Percentiles rank a stretch among this genome's conserved stretches.
phyloP scores from a whole-genome alignment of 2,113 vertebrate genomes.

The Peromyscus maniculatus region DNA sequence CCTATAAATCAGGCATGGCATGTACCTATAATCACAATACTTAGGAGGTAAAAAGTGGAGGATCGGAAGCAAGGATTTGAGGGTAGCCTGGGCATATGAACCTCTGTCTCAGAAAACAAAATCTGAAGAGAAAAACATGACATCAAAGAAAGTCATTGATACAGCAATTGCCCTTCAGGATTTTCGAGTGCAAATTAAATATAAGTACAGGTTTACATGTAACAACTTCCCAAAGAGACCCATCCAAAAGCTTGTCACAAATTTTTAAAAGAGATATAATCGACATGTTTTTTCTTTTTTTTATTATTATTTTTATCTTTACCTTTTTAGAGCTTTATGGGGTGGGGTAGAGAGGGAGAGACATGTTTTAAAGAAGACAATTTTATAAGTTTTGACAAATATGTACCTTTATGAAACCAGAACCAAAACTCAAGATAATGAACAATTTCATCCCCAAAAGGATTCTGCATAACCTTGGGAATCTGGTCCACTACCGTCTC shows the following conservation, averaged over 20 bases:
- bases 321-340: too few species aligned
- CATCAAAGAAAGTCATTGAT: background rate
- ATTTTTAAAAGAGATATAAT: background rate
- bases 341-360: too few species aligned
- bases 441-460: background rate
- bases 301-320: too few species aligned
- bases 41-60: background rate
- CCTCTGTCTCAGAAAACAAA: background rate
- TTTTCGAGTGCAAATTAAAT: background rate
- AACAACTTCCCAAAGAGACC: background rate
- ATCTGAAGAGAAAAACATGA: background rate
- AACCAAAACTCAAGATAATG: conserved; percentile 5
- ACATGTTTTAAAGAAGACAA: background rate
- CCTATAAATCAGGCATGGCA: background rate
- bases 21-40: background rate
- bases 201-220: background rate
- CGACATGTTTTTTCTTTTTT: background rate
- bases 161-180: background rate
- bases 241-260: background rate
- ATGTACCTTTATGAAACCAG: background rate
- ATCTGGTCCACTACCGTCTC: background rate
- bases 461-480: background rate
- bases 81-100: background rate
- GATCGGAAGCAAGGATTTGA: background rate
- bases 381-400: background rate